These are phyloP conservation scores for Hydriomena furcata DNA, from an alignment of 2,888 invertebrate genomes.

Conservation along the genomic window DNA sequence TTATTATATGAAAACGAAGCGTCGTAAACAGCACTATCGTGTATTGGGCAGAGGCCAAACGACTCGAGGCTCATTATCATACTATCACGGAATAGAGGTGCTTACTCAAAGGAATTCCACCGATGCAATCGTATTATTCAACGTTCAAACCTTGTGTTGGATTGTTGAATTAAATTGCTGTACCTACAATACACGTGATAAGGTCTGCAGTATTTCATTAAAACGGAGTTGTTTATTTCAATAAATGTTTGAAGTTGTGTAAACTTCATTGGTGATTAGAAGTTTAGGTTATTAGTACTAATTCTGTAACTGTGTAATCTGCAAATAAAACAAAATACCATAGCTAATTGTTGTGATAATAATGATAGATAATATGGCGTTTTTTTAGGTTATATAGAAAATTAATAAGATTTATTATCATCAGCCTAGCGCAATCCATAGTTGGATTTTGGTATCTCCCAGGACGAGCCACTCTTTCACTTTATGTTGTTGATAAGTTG, in stretches of 20 bases:
- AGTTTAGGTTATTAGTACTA: not conserved
- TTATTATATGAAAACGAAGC: constrained; percentile 32
- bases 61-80: constrained; percentile 34
- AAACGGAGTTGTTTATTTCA: constrained; percentile 15
- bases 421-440: too few relatives aligned
- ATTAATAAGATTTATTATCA: too few relatives aligned
- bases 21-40: constrained; percentile 38
- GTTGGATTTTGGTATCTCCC: too few relatives aligned
- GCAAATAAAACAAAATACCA: too few relatives aligned
- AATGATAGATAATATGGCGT: too few relatives aligned
- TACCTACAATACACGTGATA: constrained; percentile 18
- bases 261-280: not conserved
- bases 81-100: constrained; percentile 25
- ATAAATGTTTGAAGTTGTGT: not conserved
- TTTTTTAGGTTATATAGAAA: too few relatives aligned
- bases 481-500: too few relatives aligned
- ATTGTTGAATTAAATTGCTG: constrained; percentile 25
- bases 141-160: constrained; percentile 18
- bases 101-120: constrained; percentile 30
- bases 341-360: too few relatives aligned
- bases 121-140: constrained; percentile 21
- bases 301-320: too few relatives aligned
- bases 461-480: too few relatives aligned
- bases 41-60: constrained; percentile 40
- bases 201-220: constrained; percentile 8